A percentile compares a stretch with the other conserved stretches of the same genome.
These are phyloP conservation scores for Troides helena DNA, from an alignment of 2,888 invertebrate genomes.

Conservation along the genomic window DNA sequence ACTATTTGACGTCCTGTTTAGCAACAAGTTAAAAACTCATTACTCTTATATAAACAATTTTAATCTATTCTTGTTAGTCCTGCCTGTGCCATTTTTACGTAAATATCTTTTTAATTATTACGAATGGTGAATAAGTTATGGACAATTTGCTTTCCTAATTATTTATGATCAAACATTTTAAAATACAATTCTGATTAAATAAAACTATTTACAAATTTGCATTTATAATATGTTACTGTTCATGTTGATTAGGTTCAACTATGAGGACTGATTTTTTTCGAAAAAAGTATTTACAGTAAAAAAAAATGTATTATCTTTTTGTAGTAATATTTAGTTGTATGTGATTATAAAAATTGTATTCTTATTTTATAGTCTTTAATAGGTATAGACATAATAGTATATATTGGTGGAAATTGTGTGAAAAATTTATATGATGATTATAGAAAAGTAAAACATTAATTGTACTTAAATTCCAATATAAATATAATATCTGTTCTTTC, in stretches of 20 bases:
- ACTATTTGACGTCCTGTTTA: too few relatives aligned
- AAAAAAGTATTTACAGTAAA: slow-evolving; percentile 15
- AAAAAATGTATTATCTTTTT: slow-evolving; percentile 21
- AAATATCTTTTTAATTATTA: neutral
- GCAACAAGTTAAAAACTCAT: too few relatives aligned
- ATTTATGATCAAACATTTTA: neutral
- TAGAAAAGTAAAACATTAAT: neutral
- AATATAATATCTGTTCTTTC: neutral
- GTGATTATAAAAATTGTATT: slow-evolving; percentile 5
- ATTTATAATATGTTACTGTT: neutral
- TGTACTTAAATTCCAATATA: slow-evolving; percentile 20
- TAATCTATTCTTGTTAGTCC: neutral
- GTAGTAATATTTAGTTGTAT: slow-evolving; percentile 16
- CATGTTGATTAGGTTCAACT: slow-evolving; percentile 4
- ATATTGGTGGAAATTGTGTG: neutral
- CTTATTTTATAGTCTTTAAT: slow-evolving; percentile 9
- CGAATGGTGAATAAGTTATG: neutral
- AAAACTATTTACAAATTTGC: slow-evolving; percentile 1
- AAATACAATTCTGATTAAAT: neutral
- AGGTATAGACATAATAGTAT: neutral
- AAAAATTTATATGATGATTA: neutral
- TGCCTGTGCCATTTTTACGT: slow-evolving; percentile 15
- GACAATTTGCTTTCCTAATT: neutral
- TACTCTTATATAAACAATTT: neutral
- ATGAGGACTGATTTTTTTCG: slow-evolving; percentile 16